Evolutionary conservation across 1,140 invertebrate species (phyloP).

Genomic region (Cheumatopsyche charites): DNA sequence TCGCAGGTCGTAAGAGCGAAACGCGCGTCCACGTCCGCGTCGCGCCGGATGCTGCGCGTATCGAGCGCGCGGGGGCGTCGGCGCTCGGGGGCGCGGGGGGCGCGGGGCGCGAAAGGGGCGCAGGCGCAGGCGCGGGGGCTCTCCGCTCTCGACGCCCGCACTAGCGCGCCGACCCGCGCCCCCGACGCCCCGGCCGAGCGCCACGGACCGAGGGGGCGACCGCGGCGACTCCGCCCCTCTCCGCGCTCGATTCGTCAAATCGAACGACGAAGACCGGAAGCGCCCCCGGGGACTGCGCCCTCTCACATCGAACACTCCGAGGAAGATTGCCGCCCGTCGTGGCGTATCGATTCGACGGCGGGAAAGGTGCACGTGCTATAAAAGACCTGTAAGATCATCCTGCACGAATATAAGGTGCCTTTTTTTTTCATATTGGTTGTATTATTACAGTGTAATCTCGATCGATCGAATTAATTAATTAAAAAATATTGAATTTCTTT

Average conservation of each 20-base stretch:
- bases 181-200: slow-evolving; percentile 52
- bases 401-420: too few species aligned
- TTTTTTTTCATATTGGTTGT: too few species aligned
- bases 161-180: slow-evolving; percentile 50
- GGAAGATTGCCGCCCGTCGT: too few species aligned
- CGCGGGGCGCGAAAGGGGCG: background rate
- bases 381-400: too few species aligned
- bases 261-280: background rate
- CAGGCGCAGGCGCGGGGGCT: slow-evolving; percentile 50
- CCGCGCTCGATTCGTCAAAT: background rate
- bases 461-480: too few species aligned
- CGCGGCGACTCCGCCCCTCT: slow-evolving; percentile 49
- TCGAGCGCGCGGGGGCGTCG: background rate
- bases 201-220: slow-evolving; percentile 56
- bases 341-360: slow-evolving; percentile 16
- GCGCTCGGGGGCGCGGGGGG: background rate
- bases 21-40: background rate
- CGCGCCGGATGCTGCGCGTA: too few species aligned
- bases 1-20: too few species aligned
- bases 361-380: too few species aligned
- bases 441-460: too few species aligned
- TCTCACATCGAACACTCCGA: too few species aligned
- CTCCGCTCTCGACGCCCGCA: slow-evolving; percentile 56
- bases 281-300: background rate
- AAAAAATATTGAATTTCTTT: too few species aligned